Evolutionary conservation across 2,888 invertebrate genomes (phyloP), one percentile per base, ranked within the genome.

Genomic region (Mesorhabditis belari): DNA sequence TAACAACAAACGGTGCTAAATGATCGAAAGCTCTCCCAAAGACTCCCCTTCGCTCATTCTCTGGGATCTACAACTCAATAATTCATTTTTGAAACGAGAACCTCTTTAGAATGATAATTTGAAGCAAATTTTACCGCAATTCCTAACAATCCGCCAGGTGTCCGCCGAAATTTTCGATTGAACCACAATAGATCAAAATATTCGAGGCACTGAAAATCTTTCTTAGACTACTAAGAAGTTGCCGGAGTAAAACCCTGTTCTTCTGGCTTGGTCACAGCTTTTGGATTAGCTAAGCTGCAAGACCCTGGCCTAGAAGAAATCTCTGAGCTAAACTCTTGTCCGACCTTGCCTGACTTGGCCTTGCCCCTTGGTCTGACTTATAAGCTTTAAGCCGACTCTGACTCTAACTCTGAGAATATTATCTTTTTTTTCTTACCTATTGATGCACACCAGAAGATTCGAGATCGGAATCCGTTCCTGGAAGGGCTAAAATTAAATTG

Each of bases 101-200:
- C n/a, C n/a, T n/a, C n/a, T n/a, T n/a, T n/a, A n/a, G n/a, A n/a
- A n/a, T n/a, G n/a, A n/a, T n/a, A n/a, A n/a, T n/a, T n/a, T n/a
- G n/a, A n/a, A n/a, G n/a, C n/a, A n/a, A n/a, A 17, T 17, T n/a
- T 35, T 1, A 35, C 44, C 44, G 12, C n/a, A 1, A 35, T 9
- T n/a, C 44, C 44, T 1, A 35, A 17, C 44, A 35, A n/a, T n/a
- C 44, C 44, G 12, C n/a, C 12, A n/a, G n/a, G 12, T 9, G 62
- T 64, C 5, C 60, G 55, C 24, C 80, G 74, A 66, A 79, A 79
- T 21, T 73, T 69, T 9, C 66, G 65, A 25, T 77, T 77, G 65
- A 79, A 79, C n/a, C 74, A 55, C 76, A 79, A 62, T 80, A 79
- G 61, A 79, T 79, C 59, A 79, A 60, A 65, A 79, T 75, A 65